These are phyloP conservation scores for Drosophila ironensis DNA, from an alignment of 1,140 invertebrate genomes.

Conservation along the genomic window DNA sequence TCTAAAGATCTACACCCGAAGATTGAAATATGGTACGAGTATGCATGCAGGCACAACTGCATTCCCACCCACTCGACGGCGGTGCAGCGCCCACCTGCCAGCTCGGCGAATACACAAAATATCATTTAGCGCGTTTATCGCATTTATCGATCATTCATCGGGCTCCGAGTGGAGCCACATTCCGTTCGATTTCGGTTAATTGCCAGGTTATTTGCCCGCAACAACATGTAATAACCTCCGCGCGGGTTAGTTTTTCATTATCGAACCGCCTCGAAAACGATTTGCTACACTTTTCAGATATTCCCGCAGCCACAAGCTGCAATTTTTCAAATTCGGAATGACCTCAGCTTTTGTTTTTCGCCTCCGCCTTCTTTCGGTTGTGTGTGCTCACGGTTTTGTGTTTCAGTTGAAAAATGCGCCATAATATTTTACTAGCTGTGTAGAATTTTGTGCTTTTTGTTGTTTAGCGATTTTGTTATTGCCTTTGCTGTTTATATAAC, in stretches of 20 bases:
- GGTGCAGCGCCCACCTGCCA: conserved; percentile 21
- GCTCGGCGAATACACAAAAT: conserved; percentile 19
- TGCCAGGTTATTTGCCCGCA: conserved; percentile 37
- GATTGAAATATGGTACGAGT: no score
- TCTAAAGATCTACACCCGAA: no score
- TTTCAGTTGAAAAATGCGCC: conserved; percentile 60
- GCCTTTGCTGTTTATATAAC: conserved; percentile 46
- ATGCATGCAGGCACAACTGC: conserved; percentile 27
- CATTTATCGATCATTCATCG: conserved; percentile 28
- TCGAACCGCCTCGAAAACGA: conserved; percentile 23
- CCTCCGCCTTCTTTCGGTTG: background rate
- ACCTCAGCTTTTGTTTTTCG: conserved; percentile 56
- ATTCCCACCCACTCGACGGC: conserved; percentile 22
- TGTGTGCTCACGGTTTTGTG: conserved; percentile 14
- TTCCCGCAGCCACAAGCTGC: conserved; percentile 17
- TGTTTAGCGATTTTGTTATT: background rate
- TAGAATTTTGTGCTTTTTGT: conserved; percentile 37
- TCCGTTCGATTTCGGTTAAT: conserved; percentile 61
- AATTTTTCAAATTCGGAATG: conserved; percentile 57
- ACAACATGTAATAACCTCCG: conserved; percentile 51
- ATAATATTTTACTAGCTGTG: conserved; percentile 44
- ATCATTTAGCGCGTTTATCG: conserved; percentile 60
- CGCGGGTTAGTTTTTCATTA: conserved; percentile 37
- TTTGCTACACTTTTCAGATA: conserved; percentile 34
- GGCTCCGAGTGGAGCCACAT: conserved; percentile 54